Conservation (phyloP, 2,888 invertebrate genomes). For the Chymomyza amoena region DNA sequence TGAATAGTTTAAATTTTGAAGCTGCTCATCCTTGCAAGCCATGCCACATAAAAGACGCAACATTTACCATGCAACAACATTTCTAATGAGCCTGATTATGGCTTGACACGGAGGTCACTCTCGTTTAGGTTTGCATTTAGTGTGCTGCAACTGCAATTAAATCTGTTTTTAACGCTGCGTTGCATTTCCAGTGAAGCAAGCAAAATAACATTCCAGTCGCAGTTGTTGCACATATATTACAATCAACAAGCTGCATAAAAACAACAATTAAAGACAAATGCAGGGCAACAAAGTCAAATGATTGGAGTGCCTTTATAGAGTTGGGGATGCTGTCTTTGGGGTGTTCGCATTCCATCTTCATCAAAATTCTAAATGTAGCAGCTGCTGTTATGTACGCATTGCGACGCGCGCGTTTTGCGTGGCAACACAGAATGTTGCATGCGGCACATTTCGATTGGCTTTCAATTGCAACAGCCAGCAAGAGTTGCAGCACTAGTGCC, state of each 20-base stretch:
- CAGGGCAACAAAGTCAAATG: constrained; percentile 62
- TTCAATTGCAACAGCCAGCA: constrained; percentile 32
- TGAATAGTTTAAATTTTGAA: neutral
- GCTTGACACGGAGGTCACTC: neutral
- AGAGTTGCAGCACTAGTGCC: constrained; percentile 19
- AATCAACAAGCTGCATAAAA: constrained; percentile 49
- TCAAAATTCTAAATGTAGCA: constrained; percentile 35
- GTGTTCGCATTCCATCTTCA: constrained; percentile 62
- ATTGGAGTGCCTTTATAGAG: constrained; percentile 33
- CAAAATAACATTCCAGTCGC: constrained; percentile 40
- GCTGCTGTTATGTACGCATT: constrained; percentile 6
- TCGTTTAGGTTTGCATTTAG: constrained; percentile 8
- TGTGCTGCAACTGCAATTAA: constrained; percentile 46
- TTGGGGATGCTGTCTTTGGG: neutral
- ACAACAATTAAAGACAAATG: neutral
- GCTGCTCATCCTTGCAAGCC: constrained; percentile 20
- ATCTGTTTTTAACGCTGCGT: constrained; percentile 37
- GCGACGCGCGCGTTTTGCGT: constrained; percentile 15
- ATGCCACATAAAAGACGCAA: constrained; percentile 25
- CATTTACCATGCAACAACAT: constrained; percentile 3
- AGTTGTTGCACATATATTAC: constrained; percentile 41
- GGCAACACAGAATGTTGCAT: constrained; percentile 35
- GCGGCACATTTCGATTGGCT: constrained; percentile 49
- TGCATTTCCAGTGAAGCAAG: constrained; percentile 31
- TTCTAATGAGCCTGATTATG: constrained; percentile 37